Conservation (phyloP, 23 tunicate genomes). For the Styela plicata region DNA sequence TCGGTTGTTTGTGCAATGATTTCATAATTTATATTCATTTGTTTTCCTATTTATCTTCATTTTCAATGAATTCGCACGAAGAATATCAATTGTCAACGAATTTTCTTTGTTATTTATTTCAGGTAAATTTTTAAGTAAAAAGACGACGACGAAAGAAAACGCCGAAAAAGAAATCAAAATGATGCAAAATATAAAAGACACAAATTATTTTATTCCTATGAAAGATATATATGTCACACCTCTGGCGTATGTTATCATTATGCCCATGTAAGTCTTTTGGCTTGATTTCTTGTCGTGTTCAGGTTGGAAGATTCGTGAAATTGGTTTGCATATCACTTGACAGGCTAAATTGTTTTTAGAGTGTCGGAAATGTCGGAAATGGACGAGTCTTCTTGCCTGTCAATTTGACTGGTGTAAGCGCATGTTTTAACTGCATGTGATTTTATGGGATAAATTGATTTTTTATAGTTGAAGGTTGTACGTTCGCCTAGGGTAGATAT, state of each 20-base stretch:
- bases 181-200: constrained; percentile 9
- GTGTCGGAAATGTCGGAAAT: too few relatives aligned
- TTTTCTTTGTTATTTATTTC: constrained; percentile 1
- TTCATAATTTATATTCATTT: not conserved
- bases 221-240: constrained; percentile 9
- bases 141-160: constrained; percentile 11
- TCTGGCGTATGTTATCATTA: constrained; percentile 10
- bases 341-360: too few relatives aligned
- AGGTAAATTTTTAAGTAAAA: constrained; percentile 34
- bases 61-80: not conserved
- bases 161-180: constrained; percentile 39
- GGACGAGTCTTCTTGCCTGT: too few relatives aligned
- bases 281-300: too few relatives aligned
- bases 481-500: too few relatives aligned
- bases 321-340: too few relatives aligned
- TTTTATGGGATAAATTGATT: too few relatives aligned
- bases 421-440: too few relatives aligned
- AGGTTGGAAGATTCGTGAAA: too few relatives aligned
- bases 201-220: constrained; percentile 9
- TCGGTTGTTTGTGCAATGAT: not conserved
- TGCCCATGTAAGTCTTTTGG: constrained; percentile 17
- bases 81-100: not conserved
- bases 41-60: not conserved
- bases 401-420: too few relatives aligned
- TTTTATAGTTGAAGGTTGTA: too few relatives aligned